Base-by-base conservation (phyloP, 1,140 invertebrate species). In the Glossosoma conforme region DNA sequence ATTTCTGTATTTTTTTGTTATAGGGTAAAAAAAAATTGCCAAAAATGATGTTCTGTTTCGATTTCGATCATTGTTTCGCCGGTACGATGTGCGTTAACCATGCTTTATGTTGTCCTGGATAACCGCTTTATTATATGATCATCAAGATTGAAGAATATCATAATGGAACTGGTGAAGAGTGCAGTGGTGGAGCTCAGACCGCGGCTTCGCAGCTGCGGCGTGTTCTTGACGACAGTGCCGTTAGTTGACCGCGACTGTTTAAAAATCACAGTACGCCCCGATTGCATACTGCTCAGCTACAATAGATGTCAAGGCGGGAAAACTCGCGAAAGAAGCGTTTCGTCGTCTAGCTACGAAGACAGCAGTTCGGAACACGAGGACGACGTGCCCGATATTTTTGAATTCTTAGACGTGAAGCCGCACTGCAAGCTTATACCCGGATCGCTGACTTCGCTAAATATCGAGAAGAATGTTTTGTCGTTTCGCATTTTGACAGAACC, bases 151-250 rank as follows among this genome's bases (percentile, higher is more conserved):
- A 41, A 15, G 9, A 24, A 10, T 28, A 14, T 14, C 10, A 49
- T 25, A 30, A 58, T 58, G 56, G 56, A 58, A 11, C 36, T 58
- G 11, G 48, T 58, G 10, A 49, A 53, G 24, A 67, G 64, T 62
- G 63, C 77, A 58, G 65, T 78, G 43, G 71, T 80, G 51, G 78
- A 80, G 63, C 59, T 77, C 13, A 68, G 78, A 35, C 71, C 75
- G 15, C 63, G 74, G 22, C 58, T 80, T 53, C 64, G 73, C 19
- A 77, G 73, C 52, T 78, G 75, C 48, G 78, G 77, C 58, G 75
- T 78, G 44, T 76, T 74, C 58, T 67, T 79, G n/a, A 75, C 63
- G 17, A 72, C 73, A 41, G 57, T 67, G 28, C 62, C 69, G 60
- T 64, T 70, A 30, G 65, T 60, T 24, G 66, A 70, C 44, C 63